These are phyloP conservation scores for Theocolax elegans DNA, from an alignment of 1,140 invertebrate genomes.

Conservation along the genomic window DNA sequence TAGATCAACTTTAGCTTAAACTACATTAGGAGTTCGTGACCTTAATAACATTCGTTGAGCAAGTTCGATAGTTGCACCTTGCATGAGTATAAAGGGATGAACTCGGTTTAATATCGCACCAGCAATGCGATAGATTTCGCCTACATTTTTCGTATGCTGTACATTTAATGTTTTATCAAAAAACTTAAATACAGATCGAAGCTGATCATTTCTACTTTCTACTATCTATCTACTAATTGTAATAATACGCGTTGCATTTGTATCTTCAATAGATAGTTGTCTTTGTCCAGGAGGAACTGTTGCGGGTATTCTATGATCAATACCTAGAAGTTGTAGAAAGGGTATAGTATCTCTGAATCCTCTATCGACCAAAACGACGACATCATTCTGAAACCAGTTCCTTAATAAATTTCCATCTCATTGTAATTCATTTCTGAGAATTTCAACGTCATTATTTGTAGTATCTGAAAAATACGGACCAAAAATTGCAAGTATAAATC, in stretches of 20 bases:
- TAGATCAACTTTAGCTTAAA: constrained; percentile 33
- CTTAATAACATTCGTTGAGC: constrained; percentile 33
- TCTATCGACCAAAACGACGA: constrained; percentile 34
- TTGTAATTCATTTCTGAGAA: constrained; percentile 1
- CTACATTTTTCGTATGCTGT: constrained; percentile 21
- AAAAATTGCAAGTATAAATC: constrained; percentile 27
- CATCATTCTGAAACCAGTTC: constrained; percentile 34
- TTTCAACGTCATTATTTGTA: constrained; percentile 32
- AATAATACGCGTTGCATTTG: constrained; percentile 29
- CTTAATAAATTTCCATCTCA: background rate
- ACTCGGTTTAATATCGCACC: constrained; percentile 33
- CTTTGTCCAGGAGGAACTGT: constrained; percentile 24
- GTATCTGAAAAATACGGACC: constrained; percentile 35
- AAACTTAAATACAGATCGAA: constrained; percentile 35
- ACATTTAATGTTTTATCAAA: constrained; percentile 24
- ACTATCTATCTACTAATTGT: constrained; percentile 40
- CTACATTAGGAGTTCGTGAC: constrained; percentile 8
- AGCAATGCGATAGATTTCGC: constrained; percentile 23
- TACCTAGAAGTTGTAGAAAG: constrained; percentile 25
- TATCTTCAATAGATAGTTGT: constrained; percentile 36
- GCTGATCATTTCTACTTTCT: constrained; percentile 38
- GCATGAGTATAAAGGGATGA: constrained; percentile 21
- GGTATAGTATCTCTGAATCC: constrained; percentile 34
- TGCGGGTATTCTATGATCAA: constrained; percentile 29
- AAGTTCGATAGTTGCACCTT: constrained; percentile 19